Percentiles rank a stretch among this genome's conserved stretches.
Evolutionary conservation across 1,140 invertebrate species (phyloP).

Genomic region (Dinoponera quadriceps): DNA sequence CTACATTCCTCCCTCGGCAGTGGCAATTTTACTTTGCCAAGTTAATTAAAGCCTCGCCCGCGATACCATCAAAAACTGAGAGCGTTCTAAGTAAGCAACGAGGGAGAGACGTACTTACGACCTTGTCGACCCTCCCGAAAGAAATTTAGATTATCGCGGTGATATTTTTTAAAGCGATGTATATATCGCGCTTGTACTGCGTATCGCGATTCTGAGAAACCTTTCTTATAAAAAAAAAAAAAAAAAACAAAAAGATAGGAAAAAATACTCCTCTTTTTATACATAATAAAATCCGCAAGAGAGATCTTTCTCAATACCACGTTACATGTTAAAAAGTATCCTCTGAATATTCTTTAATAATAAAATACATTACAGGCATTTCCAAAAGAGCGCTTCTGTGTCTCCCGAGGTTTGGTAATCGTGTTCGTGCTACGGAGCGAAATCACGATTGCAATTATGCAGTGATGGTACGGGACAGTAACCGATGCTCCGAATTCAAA

Average conservation of each 20-base stretch:
- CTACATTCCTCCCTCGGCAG: constrained; percentile 36
- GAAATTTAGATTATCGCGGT: constrained; percentile 29
- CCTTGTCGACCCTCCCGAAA: constrained; percentile 6
- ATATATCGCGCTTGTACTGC: not conserved
- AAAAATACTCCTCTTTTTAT: not conserved
- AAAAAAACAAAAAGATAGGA: no score
- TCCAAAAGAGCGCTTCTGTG: not conserved
- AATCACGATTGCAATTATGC: constrained; percentile 19
- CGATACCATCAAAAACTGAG: constrained; percentile 71
- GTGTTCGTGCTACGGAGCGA: constrained; percentile 11
- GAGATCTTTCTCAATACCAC: not conserved
- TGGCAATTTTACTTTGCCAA: constrained; percentile 71
- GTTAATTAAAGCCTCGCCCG: constrained; percentile 70
- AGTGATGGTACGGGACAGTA: not conserved
- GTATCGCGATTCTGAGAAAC: not conserved
- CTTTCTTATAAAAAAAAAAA: no score
- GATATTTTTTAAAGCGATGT: not conserved
- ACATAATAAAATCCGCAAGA: not conserved
- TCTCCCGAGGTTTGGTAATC: constrained; percentile 1
- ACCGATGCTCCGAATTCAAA: constrained; percentile 15
- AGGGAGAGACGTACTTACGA: constrained; percentile 31
- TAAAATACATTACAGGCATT: not conserved
- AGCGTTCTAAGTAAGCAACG: constrained; percentile 69
- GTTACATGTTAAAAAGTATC: not conserved
- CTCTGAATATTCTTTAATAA: not conserved